Evolutionary conservation across 2,888 invertebrate species (phyloP), one percentile per base, ranked within the genome.

Genomic region (Tyria jacobaeae): DNA sequence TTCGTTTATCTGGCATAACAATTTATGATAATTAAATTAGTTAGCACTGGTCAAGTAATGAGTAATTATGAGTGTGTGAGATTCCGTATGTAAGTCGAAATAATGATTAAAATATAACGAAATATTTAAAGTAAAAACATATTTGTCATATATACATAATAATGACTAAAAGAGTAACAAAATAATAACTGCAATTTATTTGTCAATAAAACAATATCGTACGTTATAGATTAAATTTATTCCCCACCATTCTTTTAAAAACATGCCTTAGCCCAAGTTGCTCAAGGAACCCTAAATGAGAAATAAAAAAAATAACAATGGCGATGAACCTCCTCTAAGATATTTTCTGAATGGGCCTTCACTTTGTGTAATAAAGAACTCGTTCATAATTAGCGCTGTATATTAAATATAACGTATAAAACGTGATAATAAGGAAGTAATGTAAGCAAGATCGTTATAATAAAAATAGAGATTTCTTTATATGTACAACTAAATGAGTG

Each of bases 371-470:
- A 89, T 89, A 88, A 89, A 88, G 85, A 88, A 87, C 86, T 86
- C 86, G 87, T 83, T 87, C 83, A 85, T 92, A 91, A 91, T 92
- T 92, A 91, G 88, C 89, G 87, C 87, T 89, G 88, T 91, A 87
- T 91, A 89, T 88, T 89, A 89, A 89, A 87, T 89, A 86, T 88
- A 89, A 89, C 86, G 87, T 86, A 84, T 86, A 88, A 89, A 88
- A 89, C 84, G 88, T 89, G 89, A 89, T 91, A 91, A 91, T 90
- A 90, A 91, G 89, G 91, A 90, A 90, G 88, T 87, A 88, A 89
- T 90, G 89, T 90, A 88, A 90, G 89, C 89, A 88, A 88, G 87
- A 90, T 89, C 85, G 86, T 89, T 89, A 87, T 84, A 88, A 89
- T 86, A 87, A 86, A 86, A 88, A 88, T 87, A 86, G 87, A 90